These are phyloP conservation scores for Drosophila nigritarsus DNA, from an alignment of 2,888 invertebrate species.

Conservation along the genomic window DNA sequence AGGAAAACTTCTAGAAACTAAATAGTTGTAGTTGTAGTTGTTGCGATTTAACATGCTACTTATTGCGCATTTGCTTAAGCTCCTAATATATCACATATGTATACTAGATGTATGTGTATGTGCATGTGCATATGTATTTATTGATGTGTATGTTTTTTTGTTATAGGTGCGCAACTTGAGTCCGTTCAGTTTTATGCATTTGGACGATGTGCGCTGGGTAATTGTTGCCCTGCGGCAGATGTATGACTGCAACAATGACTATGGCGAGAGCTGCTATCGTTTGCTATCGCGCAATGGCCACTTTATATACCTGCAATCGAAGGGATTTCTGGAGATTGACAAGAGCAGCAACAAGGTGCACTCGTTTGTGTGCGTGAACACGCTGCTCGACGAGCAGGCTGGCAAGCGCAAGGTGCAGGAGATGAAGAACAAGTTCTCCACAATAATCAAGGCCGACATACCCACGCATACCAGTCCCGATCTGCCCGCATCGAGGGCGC, in stretches of 20 bases:
- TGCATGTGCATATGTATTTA: background rate
- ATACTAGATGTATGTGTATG: background rate
- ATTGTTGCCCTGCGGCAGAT: conserved; percentile 94
- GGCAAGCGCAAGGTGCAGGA: conserved; percentile 90
- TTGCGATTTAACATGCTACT: background rate
- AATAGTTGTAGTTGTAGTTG: background rate
- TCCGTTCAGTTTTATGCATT: conserved; percentile 95
- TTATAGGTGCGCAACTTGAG: conserved; percentile 90
- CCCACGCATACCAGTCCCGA: conserved; percentile 82
- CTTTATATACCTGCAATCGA: conserved; percentile 93
- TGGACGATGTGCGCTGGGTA: conserved; percentile 95
- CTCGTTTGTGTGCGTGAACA: conserved; percentile 95
- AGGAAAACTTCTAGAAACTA: background rate
- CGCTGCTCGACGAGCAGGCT: conserved; percentile 90
- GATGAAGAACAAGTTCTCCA: conserved; percentile 92
- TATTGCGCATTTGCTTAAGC: too few relatives aligned
- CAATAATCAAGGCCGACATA: conserved; percentile 87
- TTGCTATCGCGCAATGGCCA: conserved; percentile 92
- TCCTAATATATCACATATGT: too few relatives aligned
- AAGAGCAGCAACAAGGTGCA: conserved; percentile 90
- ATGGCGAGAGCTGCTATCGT: conserved; percentile 94
- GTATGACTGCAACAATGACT: conserved; percentile 93
- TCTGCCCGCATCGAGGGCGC: conserved; percentile 88
- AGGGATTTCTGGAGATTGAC: conserved; percentile 93
- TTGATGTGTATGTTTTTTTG: conserved; percentile 1